These are phyloP conservation scores for Lampris megalopsis DNA, from an alignment of 2,113 vertebrate species.

Conservation along the genomic window DNA sequence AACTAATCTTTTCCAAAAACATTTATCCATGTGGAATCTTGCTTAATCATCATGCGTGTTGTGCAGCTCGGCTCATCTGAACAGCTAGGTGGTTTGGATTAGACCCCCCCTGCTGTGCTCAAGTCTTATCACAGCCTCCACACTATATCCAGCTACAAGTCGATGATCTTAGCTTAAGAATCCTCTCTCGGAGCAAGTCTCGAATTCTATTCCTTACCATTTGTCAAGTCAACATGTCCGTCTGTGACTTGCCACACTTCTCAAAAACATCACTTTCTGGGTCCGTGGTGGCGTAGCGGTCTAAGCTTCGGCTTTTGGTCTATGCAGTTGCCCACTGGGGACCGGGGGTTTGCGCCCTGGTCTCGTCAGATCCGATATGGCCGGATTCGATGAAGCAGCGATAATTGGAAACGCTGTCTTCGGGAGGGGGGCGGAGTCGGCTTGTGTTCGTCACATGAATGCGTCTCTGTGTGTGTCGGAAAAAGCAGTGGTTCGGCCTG, in stretches of 20 bases:
- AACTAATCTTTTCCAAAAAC: conserved; percentile 71
- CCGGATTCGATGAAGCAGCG: no score
- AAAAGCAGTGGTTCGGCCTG: no score
- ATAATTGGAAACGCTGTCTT: no score
- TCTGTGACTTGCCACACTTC: conserved; percentile 39
- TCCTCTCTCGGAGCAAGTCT: conserved; percentile 37
- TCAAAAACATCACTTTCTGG: background rate
- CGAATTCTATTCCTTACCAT: conserved; percentile 57
- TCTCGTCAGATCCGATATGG: no score
- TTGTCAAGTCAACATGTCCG: conserved; percentile 58
- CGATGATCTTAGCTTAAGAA: conserved; percentile 61
- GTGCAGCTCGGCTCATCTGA: conserved; percentile 73
- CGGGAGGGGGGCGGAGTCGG: no score
- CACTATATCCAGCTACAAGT: conserved; percentile 69
- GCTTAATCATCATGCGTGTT: conserved; percentile 75
- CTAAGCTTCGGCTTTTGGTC: no score
- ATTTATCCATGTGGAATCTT: conserved; percentile 77
- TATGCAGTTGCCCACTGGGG: no score
- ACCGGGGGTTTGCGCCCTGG: no score
- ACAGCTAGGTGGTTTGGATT: conserved; percentile 77
- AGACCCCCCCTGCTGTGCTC: conserved; percentile 74
- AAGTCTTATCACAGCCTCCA: conserved; percentile 74
- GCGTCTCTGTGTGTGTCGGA: no score
- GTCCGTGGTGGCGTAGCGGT: no score
- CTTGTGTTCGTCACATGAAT: no score